Base-by-base conservation (phyloP, 2,888 invertebrate genomes). In the Balanococcus diminutus region DNA sequence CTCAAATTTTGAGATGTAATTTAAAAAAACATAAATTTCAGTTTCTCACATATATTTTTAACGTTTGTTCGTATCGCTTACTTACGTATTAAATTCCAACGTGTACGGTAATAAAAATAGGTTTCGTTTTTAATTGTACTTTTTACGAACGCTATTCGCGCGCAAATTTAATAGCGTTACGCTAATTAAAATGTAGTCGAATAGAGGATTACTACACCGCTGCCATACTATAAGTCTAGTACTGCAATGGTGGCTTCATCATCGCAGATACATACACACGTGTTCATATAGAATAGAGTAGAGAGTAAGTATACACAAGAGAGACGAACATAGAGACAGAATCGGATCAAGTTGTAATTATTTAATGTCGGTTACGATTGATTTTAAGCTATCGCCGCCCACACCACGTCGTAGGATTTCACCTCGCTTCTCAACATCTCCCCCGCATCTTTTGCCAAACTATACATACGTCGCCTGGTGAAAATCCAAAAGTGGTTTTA, bases 341-440 rank as follows among this genome's bases (percentile, higher is more conserved):
- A 42, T 56, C 56, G 56, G 56, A 56, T 56, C 56, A 56, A 56
- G 56, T 56, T 56, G 56, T 56, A 56, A 56, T 56, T 56, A 56
- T 56, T 56, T 56, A 56, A 56, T 56, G 56, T 56, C 56, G 56
- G 56, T 56, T 56, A 22, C 56, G 56, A 56, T 56, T 56, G 56
- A 56, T 56, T 56, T 56, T 56, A 56, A 56, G 56, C 56, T 56
- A 56, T 56, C 56, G 56, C 42, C 42, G 42, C 42, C 42, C 3
- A 3, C 36, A 36, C 36, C 36, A 42, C 42, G 42, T n/a, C n/a
- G n/a, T n/a, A 42, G 19, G 22, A 19, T 56, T 56, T 56, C 19
- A 22, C 22, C 56, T 42, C 42, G 42, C 42, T 11, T 42, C 42
- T 42, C 9, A 42, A 42, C 42, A 42, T 11, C 42, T 14, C 42